Conservation (phyloP, 2,797 vertebrate genomes). For the Trachops cirrhosus region DNA sequence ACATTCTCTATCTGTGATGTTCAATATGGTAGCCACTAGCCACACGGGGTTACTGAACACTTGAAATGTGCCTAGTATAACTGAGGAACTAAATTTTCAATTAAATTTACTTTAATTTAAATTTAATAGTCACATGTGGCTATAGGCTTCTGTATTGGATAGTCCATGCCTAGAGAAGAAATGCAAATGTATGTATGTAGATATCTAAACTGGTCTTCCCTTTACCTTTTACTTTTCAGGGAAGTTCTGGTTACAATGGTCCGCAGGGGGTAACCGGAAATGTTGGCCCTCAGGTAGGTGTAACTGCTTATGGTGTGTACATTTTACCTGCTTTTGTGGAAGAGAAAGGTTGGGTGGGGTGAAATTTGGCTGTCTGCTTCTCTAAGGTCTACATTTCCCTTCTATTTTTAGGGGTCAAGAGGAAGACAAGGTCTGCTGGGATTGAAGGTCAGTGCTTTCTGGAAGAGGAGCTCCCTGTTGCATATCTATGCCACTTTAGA, state of each 20-base stretch:
- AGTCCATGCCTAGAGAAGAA: background rate
- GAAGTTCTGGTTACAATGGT: slow-evolving; percentile 81
- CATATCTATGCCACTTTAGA: background rate
- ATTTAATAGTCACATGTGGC: background rate
- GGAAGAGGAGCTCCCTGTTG: background rate
- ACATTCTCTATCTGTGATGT: background rate
- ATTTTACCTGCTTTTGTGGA: background rate
- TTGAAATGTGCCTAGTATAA: background rate
- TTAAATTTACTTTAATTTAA: background rate
- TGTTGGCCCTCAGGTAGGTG: slow-evolving; percentile 71
- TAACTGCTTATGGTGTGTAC: background rate
- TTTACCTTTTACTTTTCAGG: slow-evolving; percentile 81
- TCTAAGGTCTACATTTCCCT: background rate
- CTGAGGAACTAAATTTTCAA: background rate
- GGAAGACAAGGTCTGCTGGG: slow-evolving; percentile 86
- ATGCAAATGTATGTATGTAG: background rate
- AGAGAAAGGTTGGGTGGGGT: background rate
- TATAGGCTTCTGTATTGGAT: background rate
- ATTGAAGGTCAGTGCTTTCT: slow-evolving; percentile 81
- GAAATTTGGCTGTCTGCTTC: background rate
- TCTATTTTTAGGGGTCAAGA: slow-evolving; percentile 83
- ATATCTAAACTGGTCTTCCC: background rate
- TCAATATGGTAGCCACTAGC: background rate
- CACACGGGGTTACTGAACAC: background rate
- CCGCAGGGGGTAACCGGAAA: slow-evolving; percentile 69